phyloP scores from a whole-genome alignment of 1,140 invertebrate genomes.

The Caenorhabditis elegans region DNA sequence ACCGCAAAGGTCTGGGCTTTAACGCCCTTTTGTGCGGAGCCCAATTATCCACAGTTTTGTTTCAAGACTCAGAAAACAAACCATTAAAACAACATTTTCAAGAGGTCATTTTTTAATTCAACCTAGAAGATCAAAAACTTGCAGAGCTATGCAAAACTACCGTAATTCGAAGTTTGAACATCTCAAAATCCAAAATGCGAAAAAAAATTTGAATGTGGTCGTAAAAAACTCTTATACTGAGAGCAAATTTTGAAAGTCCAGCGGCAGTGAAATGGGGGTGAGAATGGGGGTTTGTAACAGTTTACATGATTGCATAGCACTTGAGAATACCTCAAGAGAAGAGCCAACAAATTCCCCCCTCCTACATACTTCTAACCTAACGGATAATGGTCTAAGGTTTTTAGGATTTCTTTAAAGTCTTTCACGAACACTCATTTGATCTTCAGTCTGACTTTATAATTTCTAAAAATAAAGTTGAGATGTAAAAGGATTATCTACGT shows the following conservation, averaged over 20 bases:
- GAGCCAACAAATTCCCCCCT: slow-evolving; percentile 17
- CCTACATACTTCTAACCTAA: slow-evolving; percentile 11
- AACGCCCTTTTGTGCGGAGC: too few species aligned
- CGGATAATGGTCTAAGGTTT: background rate
- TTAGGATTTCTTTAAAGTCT: background rate
- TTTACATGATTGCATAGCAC: slow-evolving; percentile 28
- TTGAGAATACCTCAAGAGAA: background rate
- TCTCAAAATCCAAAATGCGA: background rate
- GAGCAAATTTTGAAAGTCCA: slow-evolving; percentile 27
- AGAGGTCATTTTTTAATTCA: too few species aligned
- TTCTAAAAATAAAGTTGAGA: background rate
- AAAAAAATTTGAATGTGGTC: background rate
- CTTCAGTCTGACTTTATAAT: background rate
- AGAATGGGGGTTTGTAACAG: slow-evolving; percentile 27
- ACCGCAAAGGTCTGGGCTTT: too few species aligned
- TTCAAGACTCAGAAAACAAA: too few species aligned
- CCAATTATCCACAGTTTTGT: too few species aligned
- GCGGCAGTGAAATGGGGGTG: background rate
- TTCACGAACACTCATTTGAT: background rate
- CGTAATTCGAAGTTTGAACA: background rate
- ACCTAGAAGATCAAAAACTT: too few species aligned
- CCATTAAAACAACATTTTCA: too few species aligned
- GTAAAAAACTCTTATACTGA: background rate
- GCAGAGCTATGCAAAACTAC: too few species aligned
- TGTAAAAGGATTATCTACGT: background rate